Conservation (phyloP, 2,888 invertebrate genomes). For the Drosophila cognata region DNA sequence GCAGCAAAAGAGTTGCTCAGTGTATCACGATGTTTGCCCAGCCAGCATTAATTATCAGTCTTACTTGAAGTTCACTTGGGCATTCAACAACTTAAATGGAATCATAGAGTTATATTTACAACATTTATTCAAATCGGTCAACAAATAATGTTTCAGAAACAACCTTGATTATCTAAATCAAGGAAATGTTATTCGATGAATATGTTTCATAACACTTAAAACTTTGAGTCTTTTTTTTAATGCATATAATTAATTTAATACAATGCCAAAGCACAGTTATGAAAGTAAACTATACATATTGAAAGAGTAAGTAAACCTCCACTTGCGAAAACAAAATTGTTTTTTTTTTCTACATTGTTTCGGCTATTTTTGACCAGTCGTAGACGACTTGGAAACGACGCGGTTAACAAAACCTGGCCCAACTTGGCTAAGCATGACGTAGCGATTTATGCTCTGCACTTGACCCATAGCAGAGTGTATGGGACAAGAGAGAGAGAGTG, state of each 20-base stretch:
- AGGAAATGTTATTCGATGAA: background rate
- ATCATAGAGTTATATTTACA: background rate
- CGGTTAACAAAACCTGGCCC: constrained; percentile 48
- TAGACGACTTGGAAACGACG: constrained; percentile 73
- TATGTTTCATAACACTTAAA: background rate
- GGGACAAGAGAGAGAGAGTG: constrained; percentile 1
- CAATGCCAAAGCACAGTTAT: background rate
- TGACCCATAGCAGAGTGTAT: constrained; percentile 35
- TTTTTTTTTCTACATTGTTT: constrained; percentile 11
- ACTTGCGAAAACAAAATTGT: too few species aligned
- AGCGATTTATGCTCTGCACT: constrained; percentile 48
- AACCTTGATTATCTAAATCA: background rate
- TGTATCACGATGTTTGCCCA: background rate
- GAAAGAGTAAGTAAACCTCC: constrained; percentile 35
- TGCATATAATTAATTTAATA: background rate
- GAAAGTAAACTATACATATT: background rate
- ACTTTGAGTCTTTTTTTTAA: background rate
- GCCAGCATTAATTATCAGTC: background rate
- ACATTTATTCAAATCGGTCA: background rate
- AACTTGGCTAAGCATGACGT: constrained; percentile 57
- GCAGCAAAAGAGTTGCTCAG: constrained; percentile 9
- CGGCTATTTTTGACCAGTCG: constrained; percentile 37
- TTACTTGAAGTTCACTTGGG: background rate
- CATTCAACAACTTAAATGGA: background rate
- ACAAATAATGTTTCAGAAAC: background rate